Percentiles rank a stretch among this genome's conserved stretches.
Evolutionary conservation across 2,113 vertebrate species (phyloP).

Genomic region (Romanogobio albipinnatus): DNA sequence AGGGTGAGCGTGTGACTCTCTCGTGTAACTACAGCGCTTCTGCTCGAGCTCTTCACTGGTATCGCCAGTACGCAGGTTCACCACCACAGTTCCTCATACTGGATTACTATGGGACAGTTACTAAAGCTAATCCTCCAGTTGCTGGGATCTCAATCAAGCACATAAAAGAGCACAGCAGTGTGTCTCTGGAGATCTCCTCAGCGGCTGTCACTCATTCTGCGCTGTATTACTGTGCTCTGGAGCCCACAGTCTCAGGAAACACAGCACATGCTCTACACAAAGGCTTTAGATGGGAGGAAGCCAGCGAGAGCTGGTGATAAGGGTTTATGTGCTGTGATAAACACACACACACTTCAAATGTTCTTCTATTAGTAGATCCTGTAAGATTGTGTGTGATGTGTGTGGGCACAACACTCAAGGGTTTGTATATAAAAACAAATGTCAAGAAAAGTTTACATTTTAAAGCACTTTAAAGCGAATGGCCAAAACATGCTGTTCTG

Average conservation of each 20-base stretch:
- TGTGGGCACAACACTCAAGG: background rate
- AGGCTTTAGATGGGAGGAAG: too few species aligned
- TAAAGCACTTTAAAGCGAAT: background rate
- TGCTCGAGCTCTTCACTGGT: conserved; percentile 14
- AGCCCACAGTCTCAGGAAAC: conserved; percentile 32
- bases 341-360: too few species aligned
- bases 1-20: background rate
- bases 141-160: background rate
- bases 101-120: background rate
- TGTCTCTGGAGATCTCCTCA: conserved; percentile 23
- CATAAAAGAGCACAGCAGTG: background rate
- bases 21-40: background rate
- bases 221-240: conserved; percentile 43
- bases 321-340: too few species aligned
- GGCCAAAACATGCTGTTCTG: background rate
- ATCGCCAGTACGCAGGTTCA: background rate
- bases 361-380: too few species aligned
- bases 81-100: conserved; percentile 5
- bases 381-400: too few species aligned
- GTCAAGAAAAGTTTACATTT: background rate
- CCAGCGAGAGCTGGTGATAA: too few species aligned
- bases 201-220: conserved; percentile 28
- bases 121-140: background rate
- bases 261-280: too few species aligned
- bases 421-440: background rate